Conservation (phyloP, 1,140 invertebrate genomes). For the Chironomus striatipennis region DNA sequence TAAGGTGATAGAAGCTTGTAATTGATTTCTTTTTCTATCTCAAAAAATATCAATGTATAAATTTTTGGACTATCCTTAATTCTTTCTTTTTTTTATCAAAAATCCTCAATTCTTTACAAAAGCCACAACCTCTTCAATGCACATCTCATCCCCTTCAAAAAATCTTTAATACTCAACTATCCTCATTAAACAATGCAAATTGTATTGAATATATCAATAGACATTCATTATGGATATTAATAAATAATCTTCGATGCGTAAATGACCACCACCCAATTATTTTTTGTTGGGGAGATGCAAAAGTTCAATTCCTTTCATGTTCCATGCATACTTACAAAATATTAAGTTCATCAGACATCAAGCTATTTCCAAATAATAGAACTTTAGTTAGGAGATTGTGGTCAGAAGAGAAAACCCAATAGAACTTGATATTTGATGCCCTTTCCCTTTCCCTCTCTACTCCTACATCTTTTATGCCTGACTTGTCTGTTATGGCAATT, state of each 20-base stretch:
- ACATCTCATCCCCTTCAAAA: no score
- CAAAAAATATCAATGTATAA: no score
- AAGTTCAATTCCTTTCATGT: not conserved
- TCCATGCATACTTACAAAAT: no score
- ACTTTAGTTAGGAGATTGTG: not conserved
- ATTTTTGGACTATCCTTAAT: no score
- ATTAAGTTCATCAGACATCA: not conserved
- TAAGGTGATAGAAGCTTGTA: no score
- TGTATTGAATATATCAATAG: no score
- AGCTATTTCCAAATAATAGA: not conserved
- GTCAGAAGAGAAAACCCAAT: not conserved
- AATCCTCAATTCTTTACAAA: no score
- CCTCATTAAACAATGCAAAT: no score
- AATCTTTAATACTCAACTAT: no score
- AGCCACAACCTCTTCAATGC: no score
- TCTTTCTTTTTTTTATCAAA: no score
- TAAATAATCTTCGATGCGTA: not conserved
- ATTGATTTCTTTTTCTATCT: no score
- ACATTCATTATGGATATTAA: not conserved
- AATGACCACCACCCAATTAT: conserved; percentile 6
- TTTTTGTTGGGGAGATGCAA: not conserved
- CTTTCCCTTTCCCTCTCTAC: not conserved
- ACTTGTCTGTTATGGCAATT: not conserved
- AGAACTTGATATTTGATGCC: not conserved
- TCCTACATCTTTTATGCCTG: not conserved